Evolutionary conservation across 1,140 invertebrate species (phyloP), one percentile per base, ranked within the genome.

Genomic region (Caenorhabditis briggsae): DNA sequence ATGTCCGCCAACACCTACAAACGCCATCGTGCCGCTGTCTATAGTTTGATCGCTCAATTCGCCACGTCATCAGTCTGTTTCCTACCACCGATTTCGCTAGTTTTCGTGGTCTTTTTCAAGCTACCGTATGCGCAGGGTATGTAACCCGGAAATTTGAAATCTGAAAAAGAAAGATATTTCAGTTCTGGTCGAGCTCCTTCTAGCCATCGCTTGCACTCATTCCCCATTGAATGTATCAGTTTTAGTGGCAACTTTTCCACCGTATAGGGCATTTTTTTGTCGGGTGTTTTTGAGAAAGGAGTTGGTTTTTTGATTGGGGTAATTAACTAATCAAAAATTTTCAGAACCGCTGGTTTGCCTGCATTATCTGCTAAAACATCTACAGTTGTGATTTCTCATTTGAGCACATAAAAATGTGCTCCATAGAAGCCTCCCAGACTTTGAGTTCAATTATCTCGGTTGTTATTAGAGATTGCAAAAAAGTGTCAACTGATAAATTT

Each of bases 61-160:
- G 64, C 64, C 33, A 70, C 64, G 33, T 61, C 59, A 25, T 61
- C 59, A 25, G 59, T 61, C 8, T 61, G 59, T 9, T 61, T 61
- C 9, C 9, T 61, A 33, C 59, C 59, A 6, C 59, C 59, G 11
- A 5, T 61, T 1, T 61, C 59, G 0, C 23, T 61, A 14, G 59
- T 61, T 25, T 61, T 61, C 12, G 59, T 61, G 20, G 59, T 61
- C 9, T 61, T 61, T 25, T 33, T 61, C 23, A 61, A 61, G 20
- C 59, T 61, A 25, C 59, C 59, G 11, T 14, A 61, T 61, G 59
- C 59, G 11, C 59, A 61, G 25, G 59, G 59, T 61, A 9, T 2
- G 14, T 0, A 25, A 61, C 7, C 20, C 1, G 56, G 14, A n/a
- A 18, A n/a, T 16, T n/a, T n/a, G 12, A 58, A 58, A n/a, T 7